Percentiles rank a stretch among this genome's conserved stretches.
phyloP scores from a whole-genome alignment of 2,113 vertebrate genomes.

The Abramis brama region DNA sequence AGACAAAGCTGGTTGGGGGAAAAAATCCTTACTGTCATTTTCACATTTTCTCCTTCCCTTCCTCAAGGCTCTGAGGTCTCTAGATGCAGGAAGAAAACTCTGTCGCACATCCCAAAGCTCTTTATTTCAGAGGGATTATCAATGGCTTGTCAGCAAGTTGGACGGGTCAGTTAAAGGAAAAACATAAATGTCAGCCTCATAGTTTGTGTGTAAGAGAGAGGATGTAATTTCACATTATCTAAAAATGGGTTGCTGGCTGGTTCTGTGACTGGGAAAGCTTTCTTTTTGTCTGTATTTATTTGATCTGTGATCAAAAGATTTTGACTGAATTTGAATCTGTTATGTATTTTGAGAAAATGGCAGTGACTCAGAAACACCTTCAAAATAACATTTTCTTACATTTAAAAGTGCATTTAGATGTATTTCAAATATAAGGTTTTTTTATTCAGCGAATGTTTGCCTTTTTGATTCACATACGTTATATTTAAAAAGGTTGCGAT shows the following conservation, averaged over 20 bases:
- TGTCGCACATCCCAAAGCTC: constrained; percentile 40
- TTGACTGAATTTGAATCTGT: not conserved
- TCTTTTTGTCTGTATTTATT: constrained; percentile 4
- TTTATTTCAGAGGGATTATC: constrained; percentile 54
- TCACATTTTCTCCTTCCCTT: constrained; percentile 52
- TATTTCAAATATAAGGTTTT: not conserved
- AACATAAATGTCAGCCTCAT: constrained; percentile 34
- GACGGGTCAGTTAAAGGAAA: constrained; percentile 35
- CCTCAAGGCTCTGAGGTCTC: constrained; percentile 56
- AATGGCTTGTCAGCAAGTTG: constrained; percentile 40
- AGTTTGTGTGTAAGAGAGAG: not conserved
- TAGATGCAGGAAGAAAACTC: constrained; percentile 48
- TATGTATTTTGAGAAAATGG: not conserved
- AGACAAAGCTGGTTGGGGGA: constrained; percentile 39
- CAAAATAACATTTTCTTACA: not conserved
- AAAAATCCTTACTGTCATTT: constrained; percentile 54
- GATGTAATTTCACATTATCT: not conserved
- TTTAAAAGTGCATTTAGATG: not conserved
- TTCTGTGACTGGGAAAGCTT: not conserved
- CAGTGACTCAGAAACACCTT: not conserved
- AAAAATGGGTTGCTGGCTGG: not conserved
- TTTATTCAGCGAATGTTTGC: not conserved
- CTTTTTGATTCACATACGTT: not conserved
- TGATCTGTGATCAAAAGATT: constrained; percentile 38
- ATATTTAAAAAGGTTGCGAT: not conserved